A percentile compares a stretch with the other conserved stretches of the same genome.
Evolutionary conservation across 2,113 vertebrate species (phyloP).

Genomic region (Oreocharis arfaki): DNA sequence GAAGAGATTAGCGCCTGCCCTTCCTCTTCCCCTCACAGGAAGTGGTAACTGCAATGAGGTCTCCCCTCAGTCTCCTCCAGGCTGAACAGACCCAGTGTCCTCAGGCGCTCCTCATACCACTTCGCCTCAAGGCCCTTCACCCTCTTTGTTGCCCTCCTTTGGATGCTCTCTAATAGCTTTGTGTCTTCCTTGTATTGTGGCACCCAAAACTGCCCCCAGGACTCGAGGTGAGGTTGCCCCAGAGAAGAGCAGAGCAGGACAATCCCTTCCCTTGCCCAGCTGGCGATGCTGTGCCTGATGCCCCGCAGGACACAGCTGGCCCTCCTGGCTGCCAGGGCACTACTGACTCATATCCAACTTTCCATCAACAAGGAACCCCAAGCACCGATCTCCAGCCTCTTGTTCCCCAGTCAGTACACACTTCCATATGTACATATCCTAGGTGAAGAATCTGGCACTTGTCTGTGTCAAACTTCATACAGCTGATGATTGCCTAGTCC

Average conservation of each 20-base stretch:
- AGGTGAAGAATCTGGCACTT: neutral
- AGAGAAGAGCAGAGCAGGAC: fast-evolving
- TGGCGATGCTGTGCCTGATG: neutral
- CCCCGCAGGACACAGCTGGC: fast-evolving
- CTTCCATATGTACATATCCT: neutral
- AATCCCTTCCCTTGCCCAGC: fast-evolving
- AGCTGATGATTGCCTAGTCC: neutral
- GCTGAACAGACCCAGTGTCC: neutral
- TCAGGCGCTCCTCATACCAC: fast-evolving
- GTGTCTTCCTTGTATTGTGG: neutral
- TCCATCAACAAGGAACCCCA: neutral
- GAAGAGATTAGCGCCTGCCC: neutral
- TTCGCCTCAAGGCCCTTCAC: neutral
- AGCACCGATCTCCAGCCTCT: neutral
- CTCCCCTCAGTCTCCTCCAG: neutral
- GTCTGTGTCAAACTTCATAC: neutral
- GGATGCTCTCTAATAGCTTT: neutral
- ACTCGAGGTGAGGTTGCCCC: fast-evolving
- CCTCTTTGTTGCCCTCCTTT: neutral
- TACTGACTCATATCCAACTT: neutral
- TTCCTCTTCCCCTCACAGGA: neutral
- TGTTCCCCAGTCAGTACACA: too few relatives aligned
- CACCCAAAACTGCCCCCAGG: neutral
- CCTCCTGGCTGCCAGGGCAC: neutral
- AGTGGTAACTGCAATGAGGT: neutral